Evolutionary conservation across 35 echinoderm and acorn worm genomes (phyloP), one percentile per base, ranked within the genome.

Genomic region (Lytechinus variegatus): DNA sequence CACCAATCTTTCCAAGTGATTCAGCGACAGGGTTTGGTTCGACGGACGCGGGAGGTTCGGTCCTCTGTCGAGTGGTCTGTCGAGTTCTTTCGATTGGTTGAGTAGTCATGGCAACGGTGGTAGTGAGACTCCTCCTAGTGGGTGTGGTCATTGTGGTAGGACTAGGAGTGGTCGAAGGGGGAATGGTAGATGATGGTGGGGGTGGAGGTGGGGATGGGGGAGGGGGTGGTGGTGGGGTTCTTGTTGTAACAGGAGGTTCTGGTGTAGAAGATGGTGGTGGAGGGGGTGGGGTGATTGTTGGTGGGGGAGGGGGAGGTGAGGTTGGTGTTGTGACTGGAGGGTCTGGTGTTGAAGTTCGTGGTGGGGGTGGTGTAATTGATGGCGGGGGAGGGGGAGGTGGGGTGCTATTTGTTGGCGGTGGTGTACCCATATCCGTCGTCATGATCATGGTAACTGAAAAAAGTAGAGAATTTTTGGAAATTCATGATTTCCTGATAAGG

Each of bases 11-110:
- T 79, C 66, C 66, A n/a, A 79, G 66, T 6, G 66, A n/a, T 79
- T 79, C 66, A 79, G 66, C 66, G 21, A 79, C 66, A 79, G 66
- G 66, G n/a, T 79, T 79, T n/a, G 66, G 66, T 79, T 79, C 66
- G 19, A 79, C 21, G 14, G 19, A 24, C 19, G 24, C 33, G 2
- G 33, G 33, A 7, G 66, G 66, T 79, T 79, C 66, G 12, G 66
- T 79, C n/a, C 21, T 19, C 21, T 79, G 16, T 13, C 61, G 66
- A 79, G 66, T 79, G 14, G 61, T 71, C 24, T 71, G 9, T 5
- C 24, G 61, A 79, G 66, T 79, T 5, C 19, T 19, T 79, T 79
- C 66, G 66, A 79, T 44, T 44, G 2, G 33, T 44, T 2, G 33
- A 44, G 33, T 44, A 44, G 33, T 44, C 33, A 44, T 79, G 66